Percentiles rank a stretch among this genome's conserved stretches.
Conservation (phyloP, 2,113 vertebrate species). For the Centropristis striata region DNA sequence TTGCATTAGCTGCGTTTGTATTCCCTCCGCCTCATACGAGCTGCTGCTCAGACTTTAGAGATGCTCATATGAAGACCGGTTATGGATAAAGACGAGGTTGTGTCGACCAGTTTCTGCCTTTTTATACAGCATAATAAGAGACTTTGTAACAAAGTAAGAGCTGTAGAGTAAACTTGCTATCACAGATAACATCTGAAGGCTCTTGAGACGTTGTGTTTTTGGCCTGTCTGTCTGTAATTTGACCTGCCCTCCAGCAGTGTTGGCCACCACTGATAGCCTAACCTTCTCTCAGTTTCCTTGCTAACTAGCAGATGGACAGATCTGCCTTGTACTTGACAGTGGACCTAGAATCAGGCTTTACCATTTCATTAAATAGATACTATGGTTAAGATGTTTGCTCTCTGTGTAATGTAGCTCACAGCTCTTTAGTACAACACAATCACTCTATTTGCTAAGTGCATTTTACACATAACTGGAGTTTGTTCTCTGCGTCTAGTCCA, state of each 20-base stretch:
- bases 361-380: slow-evolving; percentile 14
- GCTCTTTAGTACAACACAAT: neutral
- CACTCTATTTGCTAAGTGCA: neutral
- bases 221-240: slow-evolving; percentile 58
- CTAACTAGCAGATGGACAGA: slow-evolving; percentile 54
- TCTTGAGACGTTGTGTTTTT: slow-evolving; percentile 53
- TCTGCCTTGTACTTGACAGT: slow-evolving; percentile 47
- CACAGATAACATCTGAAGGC: slow-evolving; percentile 43
- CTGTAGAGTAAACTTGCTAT: slow-evolving; percentile 21
- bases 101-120: neutral
- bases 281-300: slow-evolving; percentile 63
- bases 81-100: slow-evolving; percentile 1
- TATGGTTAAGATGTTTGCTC: slow-evolving; percentile 2
- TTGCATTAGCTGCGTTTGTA: slow-evolving; percentile 44
- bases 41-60: slow-evolving; percentile 26
- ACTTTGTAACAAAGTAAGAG: slow-evolving; percentile 18
- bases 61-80: slow-evolving; percentile 20
- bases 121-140: neutral
- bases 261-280: slow-evolving; percentile 64
- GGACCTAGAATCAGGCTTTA: slow-evolving; percentile 32
- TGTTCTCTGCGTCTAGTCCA: slow-evolving; percentile 1
- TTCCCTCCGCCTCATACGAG: slow-evolving; percentile 28
- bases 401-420: neutral
- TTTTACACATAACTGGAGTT: slow-evolving; percentile 1
- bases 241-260: slow-evolving; percentile 57